Evolutionary conservation across 2,797 vertebrate species (phyloP), one percentile per base, ranked within the genome.

Genomic region (Anguilla pacifica): DNA sequence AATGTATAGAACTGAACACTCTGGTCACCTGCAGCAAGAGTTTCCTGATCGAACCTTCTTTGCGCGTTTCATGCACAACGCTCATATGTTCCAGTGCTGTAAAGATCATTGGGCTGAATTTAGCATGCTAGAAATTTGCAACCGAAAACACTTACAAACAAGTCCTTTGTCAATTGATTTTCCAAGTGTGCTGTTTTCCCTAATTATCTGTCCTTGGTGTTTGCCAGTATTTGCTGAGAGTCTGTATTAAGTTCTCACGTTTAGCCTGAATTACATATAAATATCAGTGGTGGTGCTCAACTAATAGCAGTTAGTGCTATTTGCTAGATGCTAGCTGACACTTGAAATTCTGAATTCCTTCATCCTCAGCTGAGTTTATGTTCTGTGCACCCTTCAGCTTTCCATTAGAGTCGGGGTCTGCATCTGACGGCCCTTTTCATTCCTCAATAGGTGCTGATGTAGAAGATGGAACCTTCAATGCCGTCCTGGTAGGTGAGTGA

Each of bases 401-500:
- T 84, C 25, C 49, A 70, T 43, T n/a, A 85, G 11, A 25, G 1
- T 22, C 17, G 7, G 31, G 2, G 49, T 70, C 59, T 72, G 67
- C 61, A 70, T 43, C 81, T 74, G 10, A 72, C 28, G 7, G 84
- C 67, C 43, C 0, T 61, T 79, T 55, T 81, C 0, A 15, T 87
- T 25, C 6, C 49, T n/a, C 28, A 9, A 9, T 35, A 84, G 55
- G 19, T 17, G n/a, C 19, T 43, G 28, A 3, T 15, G 4, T 5
- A n/a, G 28, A 72, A 0, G 51, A 67, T 53, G 86, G 28, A 51
- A 57, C 83, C 22, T 67, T 53, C 59, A 5, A 82, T 15, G 46
- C 9, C 74, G 67, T 89, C 49, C 19, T 87, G 39, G 83, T 0
- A 85, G 88, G 88, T 89, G 82, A 89, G 86, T 70, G 15, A 39